Base-by-base conservation (phyloP, 2,888 invertebrate genomes). In the Nudaria mundana region DNA sequence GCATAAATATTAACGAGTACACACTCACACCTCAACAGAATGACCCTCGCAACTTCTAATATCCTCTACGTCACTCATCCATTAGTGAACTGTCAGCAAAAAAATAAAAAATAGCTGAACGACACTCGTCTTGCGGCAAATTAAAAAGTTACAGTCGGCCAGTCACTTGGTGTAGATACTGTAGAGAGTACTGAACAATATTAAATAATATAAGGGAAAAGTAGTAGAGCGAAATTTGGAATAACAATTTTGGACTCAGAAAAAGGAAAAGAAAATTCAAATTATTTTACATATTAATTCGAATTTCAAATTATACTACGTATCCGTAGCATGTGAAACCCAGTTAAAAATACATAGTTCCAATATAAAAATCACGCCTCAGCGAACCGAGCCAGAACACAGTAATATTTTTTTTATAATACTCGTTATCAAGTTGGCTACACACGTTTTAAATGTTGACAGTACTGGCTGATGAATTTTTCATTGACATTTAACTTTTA, bases 401-500 rank as follows among this genome's bases (percentile, higher is more conserved):
- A n/a, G n/a, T n/a, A n/a, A n/a, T n/a, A n/a, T n/a, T n/a, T n/a
- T n/a, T 72, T 75, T 76, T 75, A 69, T 75, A 72, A 65, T 70
- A 69, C 69, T 71, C 69, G 66, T 73, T 72, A 74, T 64, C 58
- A 63, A 63, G 49, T 55, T 48, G 46, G 41, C 42, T 46, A 40
- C 40, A 55, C 49, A 57, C 54, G 54, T 56, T 66, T 40, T 45
- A 40, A 48, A 51, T 51, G 56, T 49, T 56, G 59, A 53, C 59
- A 57, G 50, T 48, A 30, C 10, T 37, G 30, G 16, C 30, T 24
- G 30, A 24, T 31, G 15, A 37, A 43, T 37, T 20, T 42, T 31
- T 23, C 30, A 40, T 31, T 5, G 26, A 5, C 10, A 16, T 18
- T 18, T 18, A 3, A 5, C 5, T 18, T 18, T 18, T 18, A 18